Evolutionary conservation across 37 sponge, comb jelly and placozoan species (phyloP).

Genomic region (Spongilla lacustris): DNA sequence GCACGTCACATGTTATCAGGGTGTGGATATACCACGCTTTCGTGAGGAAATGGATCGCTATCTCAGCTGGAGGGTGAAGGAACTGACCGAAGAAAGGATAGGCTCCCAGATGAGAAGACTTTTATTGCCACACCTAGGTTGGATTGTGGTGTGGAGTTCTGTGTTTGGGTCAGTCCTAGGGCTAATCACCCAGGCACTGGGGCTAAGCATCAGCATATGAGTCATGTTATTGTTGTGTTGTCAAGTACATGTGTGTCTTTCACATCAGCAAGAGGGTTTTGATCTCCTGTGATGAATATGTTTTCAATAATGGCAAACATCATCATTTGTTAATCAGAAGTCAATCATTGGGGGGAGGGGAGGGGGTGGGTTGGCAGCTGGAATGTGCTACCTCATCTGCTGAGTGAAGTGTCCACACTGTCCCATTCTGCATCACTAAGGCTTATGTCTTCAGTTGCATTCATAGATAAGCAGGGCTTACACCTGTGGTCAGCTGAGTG

Average conservation of each 20-base stretch:
- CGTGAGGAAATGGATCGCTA: slow-evolving; percentile 75
- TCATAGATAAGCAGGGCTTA: not conserved
- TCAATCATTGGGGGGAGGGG: not conserved
- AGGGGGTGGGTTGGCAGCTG: not conserved
- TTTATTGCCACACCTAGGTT: slow-evolving; percentile 62
- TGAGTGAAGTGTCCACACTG: not conserved
- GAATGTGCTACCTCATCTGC: not conserved
- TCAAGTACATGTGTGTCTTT: not conserved
- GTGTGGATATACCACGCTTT: slow-evolving; percentile 48
- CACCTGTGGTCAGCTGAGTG: not conserved
- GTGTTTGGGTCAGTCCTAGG: slow-evolving; percentile 68
- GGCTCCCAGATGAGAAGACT: slow-evolving; percentile 45
- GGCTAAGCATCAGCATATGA: slow-evolving; percentile 9
- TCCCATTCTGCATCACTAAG: not conserved
- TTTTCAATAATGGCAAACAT: not conserved
- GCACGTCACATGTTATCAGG: not conserved
- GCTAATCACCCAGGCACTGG: slow-evolving; percentile 44
- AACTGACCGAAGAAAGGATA: slow-evolving; percentile 38
- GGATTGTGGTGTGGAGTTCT: slow-evolving; percentile 83
- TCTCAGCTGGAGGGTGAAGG: slow-evolving; percentile 48
- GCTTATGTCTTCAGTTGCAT: not conserved
- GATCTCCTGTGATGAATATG: not conserved
- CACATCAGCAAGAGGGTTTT: not conserved
- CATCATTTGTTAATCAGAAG: not conserved
- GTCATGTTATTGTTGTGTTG: slow-evolving; percentile 25